phyloP scores from a whole-genome alignment of 1,140 invertebrate genomes.

The Drosophila varians region DNA sequence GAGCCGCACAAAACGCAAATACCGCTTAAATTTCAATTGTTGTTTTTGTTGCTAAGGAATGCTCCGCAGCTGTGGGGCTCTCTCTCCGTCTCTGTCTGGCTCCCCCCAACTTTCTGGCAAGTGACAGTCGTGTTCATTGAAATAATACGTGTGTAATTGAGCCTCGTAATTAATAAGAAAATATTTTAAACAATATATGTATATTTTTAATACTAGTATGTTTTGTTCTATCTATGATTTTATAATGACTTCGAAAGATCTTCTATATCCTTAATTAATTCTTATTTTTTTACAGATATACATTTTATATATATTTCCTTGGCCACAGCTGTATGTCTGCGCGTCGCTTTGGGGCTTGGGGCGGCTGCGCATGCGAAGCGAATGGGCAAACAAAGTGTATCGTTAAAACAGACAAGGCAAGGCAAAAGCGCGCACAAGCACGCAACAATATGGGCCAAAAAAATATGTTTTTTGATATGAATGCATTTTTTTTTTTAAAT shows the following conservation, averaged over 20 bases:
- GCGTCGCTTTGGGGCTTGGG: slow-evolving; percentile 29
- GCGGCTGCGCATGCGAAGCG: slow-evolving; percentile 76
- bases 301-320: not conserved
- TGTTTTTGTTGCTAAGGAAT: slow-evolving; percentile 32
- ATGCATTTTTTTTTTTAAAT: not conserved
- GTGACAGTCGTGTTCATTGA: not conserved
- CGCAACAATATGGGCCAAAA: not conserved
- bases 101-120: slow-evolving; percentile 4
- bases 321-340: slow-evolving; percentile 5
- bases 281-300: not conserved
- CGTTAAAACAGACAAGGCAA: slow-evolving; percentile 68
- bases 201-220: too few species aligned
- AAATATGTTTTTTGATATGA: slow-evolving; percentile 31
- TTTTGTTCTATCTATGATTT: too few species aligned
- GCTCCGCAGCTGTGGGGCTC: slow-evolving; percentile 72
- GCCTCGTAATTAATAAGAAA: too few species aligned
- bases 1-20: slow-evolving; percentile 62
- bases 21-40: slow-evolving; percentile 53
- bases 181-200: too few species aligned
- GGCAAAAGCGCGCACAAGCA: slow-evolving; percentile 42
- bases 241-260: too few species aligned
- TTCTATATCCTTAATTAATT: not conserved
- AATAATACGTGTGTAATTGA: not conserved
- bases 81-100: slow-evolving; percentile 28
- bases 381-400: slow-evolving; percentile 79